These are phyloP conservation scores for Anthopleura sola DNA, from an alignment of 64 coral and sea anemone species.

Conservation along the genomic window DNA sequence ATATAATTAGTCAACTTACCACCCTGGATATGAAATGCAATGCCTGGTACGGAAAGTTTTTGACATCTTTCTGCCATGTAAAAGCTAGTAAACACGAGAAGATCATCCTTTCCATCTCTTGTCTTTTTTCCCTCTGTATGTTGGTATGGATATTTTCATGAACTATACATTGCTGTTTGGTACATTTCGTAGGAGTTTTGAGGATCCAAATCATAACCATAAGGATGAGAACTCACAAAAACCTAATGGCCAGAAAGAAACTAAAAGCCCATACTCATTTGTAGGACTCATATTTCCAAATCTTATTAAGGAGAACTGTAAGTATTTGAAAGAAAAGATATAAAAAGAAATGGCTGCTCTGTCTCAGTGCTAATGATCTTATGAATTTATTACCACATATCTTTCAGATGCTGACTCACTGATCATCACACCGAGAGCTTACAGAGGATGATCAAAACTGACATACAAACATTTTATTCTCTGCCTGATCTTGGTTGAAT, in stretches of 20 bases:
- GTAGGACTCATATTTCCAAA: constrained; percentile 89
- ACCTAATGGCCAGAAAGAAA: constrained; percentile 16
- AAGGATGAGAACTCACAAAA: constrained; percentile 18
- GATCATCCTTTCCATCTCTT: no score
- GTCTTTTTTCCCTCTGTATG: no score
- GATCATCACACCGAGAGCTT: constrained; percentile 70
- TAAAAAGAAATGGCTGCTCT: neutral
- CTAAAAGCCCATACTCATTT: constrained; percentile 67
- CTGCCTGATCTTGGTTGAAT: no score
- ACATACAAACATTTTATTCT: no score
- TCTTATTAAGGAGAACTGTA: constrained; percentile 87
- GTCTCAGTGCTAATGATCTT: no score
- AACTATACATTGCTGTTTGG: no score
- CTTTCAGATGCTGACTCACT: constrained; percentile 76
- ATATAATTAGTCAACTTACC: no score
- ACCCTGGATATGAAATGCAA: no score
- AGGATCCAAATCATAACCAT: constrained; percentile 47
- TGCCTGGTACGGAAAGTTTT: no score
- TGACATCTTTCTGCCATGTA: no score
- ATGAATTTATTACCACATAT: neutral
- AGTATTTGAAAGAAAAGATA: constrained; percentile 16
- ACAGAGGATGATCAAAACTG: constrained; percentile 16
- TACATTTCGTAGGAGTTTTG: constrained; percentile 64
- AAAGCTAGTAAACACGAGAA: no score
- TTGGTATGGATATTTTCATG: no score